Evolutionary conservation across 1,140 invertebrate species (phyloP).

Genomic region (Trinorchestia longiramus): DNA sequence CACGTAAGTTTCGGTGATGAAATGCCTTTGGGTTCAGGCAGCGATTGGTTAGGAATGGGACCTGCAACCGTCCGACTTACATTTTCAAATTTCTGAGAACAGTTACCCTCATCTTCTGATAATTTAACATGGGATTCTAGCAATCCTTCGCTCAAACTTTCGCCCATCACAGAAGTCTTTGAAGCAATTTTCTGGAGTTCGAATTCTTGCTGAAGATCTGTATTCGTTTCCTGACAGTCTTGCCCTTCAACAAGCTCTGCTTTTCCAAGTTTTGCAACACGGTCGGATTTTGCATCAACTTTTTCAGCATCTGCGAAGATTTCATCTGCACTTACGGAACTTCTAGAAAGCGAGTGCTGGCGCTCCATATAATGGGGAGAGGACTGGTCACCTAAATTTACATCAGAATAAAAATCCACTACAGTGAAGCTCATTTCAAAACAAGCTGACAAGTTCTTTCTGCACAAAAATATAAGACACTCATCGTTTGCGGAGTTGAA

Average conservation of each 20-base stretch:
- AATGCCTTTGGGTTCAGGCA: background rate
- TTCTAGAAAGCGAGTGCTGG: background rate
- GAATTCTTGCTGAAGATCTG: background rate
- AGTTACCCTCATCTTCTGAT: background rate
- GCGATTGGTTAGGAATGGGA: background rate
- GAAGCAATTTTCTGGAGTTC: background rate
- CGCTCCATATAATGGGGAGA: background rate
- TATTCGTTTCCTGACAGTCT: background rate
- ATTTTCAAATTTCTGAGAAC: background rate
- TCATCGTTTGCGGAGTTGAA: background rate
- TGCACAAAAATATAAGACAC: background rate
- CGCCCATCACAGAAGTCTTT: background rate
- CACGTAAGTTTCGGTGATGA: background rate
- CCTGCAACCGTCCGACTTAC: background rate
- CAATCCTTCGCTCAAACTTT: constrained; percentile 26
- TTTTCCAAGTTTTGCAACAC: background rate
- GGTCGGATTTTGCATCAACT: background rate
- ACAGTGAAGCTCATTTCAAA: background rate
- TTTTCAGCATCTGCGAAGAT: constrained; percentile 3
- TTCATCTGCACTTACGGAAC: background rate
- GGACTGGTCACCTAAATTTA: background rate
- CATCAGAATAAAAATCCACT: background rate
- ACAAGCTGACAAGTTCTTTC: background rate
- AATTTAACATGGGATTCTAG: constrained; percentile 19
- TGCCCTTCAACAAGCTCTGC: background rate